Evolutionary conservation across 1,140 invertebrate genomes (phyloP), one percentile per base, ranked within the genome.

Genomic region (Trypoxylus dichotomus): DNA sequence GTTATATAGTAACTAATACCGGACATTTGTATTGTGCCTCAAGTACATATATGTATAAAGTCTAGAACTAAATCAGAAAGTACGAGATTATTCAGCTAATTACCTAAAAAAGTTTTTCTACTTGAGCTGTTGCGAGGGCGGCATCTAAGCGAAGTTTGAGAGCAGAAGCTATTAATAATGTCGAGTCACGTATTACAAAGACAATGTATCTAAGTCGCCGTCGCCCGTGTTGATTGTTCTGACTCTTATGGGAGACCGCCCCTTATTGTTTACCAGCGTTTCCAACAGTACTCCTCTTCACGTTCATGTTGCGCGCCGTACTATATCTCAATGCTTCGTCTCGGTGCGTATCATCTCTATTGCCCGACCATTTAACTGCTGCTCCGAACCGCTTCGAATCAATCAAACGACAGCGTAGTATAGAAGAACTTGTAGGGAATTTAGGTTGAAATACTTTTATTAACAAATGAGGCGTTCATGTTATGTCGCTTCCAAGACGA

Each of bases 381-480:
- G 24, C 24, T 29, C 3, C 24, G 7, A 21, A n/a, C 21, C 27
- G 21, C 60, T 15, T 68, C 60, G 15, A 68, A 68, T 68, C 60
- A 68, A 68, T 68, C 60, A 68, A 25, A 29, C 21, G 60, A 24
- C 47, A 15, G 47, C 47, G 15, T 15, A 6, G 24, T 13, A 68
- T 29, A 68, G 60, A 68, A 29, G 60, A 68, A 68, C 60, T 68
- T 68, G 60, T 68, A 27, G 24, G 60, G 19, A 68, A 68, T 68
- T 68, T 68, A 68, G 60, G 25, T 13, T 3, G 60, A 68, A 68
- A 68, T 68, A 68, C 24, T 68, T 68, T 24, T 68, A 68, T 68
- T 68, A 68, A 68, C 60, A 68, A 68, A 68, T 68, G 60, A 68
- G 27, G 60, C 60, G 60, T 68, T 68, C 60, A 68, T 24, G 60